Conservation (phyloP, 2,797 vertebrate species). For the Myotis vivesi region DNA sequence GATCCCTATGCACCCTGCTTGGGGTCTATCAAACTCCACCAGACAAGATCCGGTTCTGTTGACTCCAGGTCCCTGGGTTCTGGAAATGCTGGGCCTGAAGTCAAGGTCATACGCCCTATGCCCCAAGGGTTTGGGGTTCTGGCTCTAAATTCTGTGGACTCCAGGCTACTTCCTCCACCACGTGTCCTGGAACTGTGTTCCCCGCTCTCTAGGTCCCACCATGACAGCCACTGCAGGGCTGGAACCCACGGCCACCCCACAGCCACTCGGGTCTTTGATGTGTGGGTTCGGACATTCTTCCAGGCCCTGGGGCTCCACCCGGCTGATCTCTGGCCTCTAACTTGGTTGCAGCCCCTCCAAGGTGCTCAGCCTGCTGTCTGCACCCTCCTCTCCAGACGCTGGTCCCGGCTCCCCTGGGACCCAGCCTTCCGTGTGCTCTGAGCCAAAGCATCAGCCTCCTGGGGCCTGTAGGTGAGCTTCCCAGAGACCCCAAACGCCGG, state of each 20-base stretch:
- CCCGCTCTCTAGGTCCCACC: background rate
- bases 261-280: accelerated
- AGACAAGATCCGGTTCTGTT: background rate
- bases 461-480: background rate
- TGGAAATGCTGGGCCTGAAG: background rate
- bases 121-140: background rate
- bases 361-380: background rate
- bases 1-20: background rate
- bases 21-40: background rate
- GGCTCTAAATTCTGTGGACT: background rate
- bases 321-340: background rate
- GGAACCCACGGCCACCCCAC: background rate
- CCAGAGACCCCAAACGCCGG: background rate
- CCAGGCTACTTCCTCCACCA: background rate
- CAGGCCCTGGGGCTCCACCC: background rate
- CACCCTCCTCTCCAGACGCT: accelerated
- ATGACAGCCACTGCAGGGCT: background rate
- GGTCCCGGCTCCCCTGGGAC: background rate
- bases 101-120: background rate
- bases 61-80: background rate
- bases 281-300: background rate
- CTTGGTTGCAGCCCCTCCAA: background rate
- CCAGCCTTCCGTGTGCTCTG: background rate
- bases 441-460: background rate
- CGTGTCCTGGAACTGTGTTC: background rate